These are phyloP conservation scores for Falco rusticolus DNA, from an alignment of 2,797 vertebrate species.

Conservation along the genomic window DNA sequence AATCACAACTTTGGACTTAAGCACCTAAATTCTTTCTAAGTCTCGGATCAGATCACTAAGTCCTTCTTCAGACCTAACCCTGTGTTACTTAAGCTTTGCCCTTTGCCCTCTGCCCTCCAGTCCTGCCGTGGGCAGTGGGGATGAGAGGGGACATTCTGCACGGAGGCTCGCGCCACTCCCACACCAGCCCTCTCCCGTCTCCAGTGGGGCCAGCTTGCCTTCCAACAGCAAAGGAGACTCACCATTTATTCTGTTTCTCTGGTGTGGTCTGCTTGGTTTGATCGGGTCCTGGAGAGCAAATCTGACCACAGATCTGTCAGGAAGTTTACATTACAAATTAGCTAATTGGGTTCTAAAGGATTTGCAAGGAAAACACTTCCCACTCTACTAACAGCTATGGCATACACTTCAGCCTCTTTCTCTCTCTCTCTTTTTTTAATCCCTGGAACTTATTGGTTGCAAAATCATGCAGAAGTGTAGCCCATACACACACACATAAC, in stretches of 20 bases:
- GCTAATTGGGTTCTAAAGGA: conserved; percentile 78
- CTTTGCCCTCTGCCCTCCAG: background rate
- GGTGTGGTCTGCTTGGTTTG: conserved; percentile 38
- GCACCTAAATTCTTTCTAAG: conserved; percentile 17
- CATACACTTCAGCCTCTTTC: conserved; percentile 60
- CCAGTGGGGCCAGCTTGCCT: background rate
- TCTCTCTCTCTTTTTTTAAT: conserved; percentile 49
- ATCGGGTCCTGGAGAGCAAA: conserved; percentile 52
- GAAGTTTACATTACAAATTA: conserved; percentile 76
- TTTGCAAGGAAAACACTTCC: conserved; percentile 75
- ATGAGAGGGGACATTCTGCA: background rate
- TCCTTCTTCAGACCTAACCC: background rate
- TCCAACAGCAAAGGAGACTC: background rate
- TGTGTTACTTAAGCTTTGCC: background rate
- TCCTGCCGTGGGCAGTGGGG: background rate
- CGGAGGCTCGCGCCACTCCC: background rate
- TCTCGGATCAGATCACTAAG: background rate
- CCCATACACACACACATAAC: conserved; percentile 58
- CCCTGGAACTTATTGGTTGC: conserved; percentile 74
- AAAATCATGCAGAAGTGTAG: conserved; percentile 76
- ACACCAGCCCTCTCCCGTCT: background rate
- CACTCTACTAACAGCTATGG: conserved; percentile 70
- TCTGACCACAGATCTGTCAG: conserved; percentile 57
- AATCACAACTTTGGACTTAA: background rate
- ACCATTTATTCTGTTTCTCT: conserved; percentile 22